Evolutionary conservation across 2,113 vertebrate species (phyloP).

Genomic region (Actenoides hombroni): DNA sequence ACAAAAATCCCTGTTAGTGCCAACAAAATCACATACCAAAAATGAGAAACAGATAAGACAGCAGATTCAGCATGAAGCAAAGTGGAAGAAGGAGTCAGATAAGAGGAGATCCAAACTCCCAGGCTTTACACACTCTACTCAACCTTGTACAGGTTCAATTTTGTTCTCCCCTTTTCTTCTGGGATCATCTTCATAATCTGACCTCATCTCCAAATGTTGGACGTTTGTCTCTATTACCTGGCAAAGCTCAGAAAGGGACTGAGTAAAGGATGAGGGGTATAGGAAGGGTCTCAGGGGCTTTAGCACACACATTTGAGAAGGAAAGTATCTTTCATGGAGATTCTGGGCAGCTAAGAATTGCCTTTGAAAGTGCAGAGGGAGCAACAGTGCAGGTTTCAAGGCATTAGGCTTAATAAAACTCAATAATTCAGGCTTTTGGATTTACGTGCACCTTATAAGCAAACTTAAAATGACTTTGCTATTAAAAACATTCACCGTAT

Average conservation of each 20-base stretch:
- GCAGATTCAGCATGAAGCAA: constrained; percentile 5
- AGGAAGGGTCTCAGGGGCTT: not conserved
- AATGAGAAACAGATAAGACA: constrained; percentile 55
- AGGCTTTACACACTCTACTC: not conserved
- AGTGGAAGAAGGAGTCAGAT: constrained; percentile 4
- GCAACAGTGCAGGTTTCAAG: not conserved
- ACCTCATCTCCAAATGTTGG: not conserved
- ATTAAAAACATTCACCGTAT: constrained; percentile 42
- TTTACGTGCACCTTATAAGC: constrained; percentile 30
- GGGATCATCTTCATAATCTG: not conserved
- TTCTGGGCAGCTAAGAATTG: not conserved
- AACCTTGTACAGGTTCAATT: not conserved
- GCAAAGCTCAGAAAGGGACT: not conserved
- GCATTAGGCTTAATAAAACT: not conserved
- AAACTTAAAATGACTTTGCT: constrained; percentile 49
- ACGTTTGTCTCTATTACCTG: not conserved
- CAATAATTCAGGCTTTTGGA: not conserved
- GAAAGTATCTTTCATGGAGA: not conserved
- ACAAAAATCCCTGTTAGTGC: not conserved
- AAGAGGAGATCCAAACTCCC: not conserved
- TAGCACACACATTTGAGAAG: not conserved
- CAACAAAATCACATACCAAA: constrained; percentile 52
- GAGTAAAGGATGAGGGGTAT: not conserved
- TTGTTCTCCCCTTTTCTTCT: not conserved
- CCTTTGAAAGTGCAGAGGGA: not conserved